phyloP scores from a whole-genome alignment of 2,888 invertebrate genomes.

The Parelbella ahira region DNA sequence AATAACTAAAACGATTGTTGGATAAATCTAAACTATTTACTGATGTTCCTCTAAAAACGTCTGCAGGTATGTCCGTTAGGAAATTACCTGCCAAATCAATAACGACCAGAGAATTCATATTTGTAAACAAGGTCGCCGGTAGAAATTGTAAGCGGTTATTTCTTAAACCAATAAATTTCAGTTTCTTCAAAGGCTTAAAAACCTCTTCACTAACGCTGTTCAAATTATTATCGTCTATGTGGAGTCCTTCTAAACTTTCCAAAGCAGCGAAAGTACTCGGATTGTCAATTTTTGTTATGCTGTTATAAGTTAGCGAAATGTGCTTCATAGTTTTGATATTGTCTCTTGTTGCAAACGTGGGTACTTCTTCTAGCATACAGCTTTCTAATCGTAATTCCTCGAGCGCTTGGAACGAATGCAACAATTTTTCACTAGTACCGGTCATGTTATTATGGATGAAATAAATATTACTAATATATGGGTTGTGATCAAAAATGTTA shows the following conservation, averaged over 20 bases:
- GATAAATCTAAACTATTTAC: conserved; percentile 57
- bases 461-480: conserved; percentile 43
- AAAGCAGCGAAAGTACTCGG: conserved; percentile 41
- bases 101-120: conserved; percentile 43
- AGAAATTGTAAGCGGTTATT: conserved; percentile 49
- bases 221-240: conserved; percentile 52
- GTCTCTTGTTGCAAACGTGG: conserved; percentile 42
- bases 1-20: conserved; percentile 55
- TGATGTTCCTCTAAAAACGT: conserved; percentile 50
- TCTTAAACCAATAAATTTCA: conserved; percentile 48
- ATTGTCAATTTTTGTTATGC: conserved; percentile 43
- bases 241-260: conserved; percentile 47
- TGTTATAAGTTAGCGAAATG: conserved; percentile 50
- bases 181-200: conserved; percentile 47
- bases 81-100: conserved; percentile 56
- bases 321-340: conserved; percentile 53
- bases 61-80: conserved; percentile 49
- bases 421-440: conserved; percentile 38
- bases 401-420: conserved; percentile 40
- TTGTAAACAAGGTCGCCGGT: conserved; percentile 49
- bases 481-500: conserved; percentile 41
- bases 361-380: conserved; percentile 49
- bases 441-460: conserved; percentile 55
- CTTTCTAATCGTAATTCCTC: conserved; percentile 45
- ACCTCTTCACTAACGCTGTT: conserved; percentile 45